Conservation (phyloP, 2,797 vertebrate genomes). For the Harpagifer antarcticus region DNA sequence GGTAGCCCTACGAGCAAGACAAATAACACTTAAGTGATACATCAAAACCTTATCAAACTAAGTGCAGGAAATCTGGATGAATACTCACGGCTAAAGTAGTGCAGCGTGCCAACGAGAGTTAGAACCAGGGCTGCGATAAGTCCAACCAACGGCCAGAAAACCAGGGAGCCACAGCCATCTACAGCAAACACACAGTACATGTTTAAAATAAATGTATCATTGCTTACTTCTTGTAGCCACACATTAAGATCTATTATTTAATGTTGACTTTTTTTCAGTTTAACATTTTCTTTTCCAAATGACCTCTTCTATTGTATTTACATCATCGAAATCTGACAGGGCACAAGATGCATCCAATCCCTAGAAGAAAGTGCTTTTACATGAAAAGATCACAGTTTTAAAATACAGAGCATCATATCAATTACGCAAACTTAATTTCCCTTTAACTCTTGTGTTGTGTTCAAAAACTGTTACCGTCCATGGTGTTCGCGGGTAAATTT, state of each 20-base stretch:
- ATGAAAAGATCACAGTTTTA: background rate
- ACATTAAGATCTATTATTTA: background rate
- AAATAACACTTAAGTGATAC: background rate
- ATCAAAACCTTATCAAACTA: background rate
- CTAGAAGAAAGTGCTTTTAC: fast-evolving
- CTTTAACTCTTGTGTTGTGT: no score
- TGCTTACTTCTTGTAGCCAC: background rate
- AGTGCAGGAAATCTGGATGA: background rate
- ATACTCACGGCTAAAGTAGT: slow-evolving; percentile 84
- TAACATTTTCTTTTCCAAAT: background rate
- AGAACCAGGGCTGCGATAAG: slow-evolving; percentile 55
- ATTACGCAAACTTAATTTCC: background rate
- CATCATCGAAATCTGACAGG: background rate
- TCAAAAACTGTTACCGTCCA: no score
- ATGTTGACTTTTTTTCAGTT: background rate
- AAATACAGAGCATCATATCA: background rate
- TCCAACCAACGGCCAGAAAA: slow-evolving; percentile 74
- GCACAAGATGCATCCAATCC: background rate
- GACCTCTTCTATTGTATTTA: background rate
- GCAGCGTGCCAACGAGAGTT: slow-evolving; percentile 66
- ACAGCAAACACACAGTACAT: background rate
- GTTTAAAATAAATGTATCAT: background rate
- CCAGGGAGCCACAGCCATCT: slow-evolving; percentile 57
- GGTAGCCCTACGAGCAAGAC: slow-evolving; percentile 75
- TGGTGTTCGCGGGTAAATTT: no score